These are phyloP conservation scores for Lasaia peninsularis DNA, from an alignment of 1,140 invertebrate genomes.

Conservation along the genomic window DNA sequence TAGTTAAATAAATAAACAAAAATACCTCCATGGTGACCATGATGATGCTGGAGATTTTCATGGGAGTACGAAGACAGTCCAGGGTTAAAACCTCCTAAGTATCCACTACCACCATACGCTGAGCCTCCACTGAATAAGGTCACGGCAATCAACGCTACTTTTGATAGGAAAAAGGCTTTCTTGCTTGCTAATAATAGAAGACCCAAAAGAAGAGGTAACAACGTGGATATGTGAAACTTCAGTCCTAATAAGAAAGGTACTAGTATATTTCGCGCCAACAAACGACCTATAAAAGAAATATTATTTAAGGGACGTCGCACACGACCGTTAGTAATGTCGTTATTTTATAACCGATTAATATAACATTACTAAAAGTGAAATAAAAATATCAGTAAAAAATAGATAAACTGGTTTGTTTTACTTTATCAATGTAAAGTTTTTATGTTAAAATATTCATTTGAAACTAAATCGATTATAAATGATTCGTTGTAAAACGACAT, in stretches of 20 bases:
- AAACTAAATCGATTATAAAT: no score
- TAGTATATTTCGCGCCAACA: slow-evolving; percentile 82
- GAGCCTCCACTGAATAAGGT: slow-evolving; percentile 80
- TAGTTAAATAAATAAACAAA: slow-evolving; percentile 7
- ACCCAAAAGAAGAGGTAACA: slow-evolving; percentile 84
- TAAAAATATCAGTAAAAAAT: no score
- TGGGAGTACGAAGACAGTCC: slow-evolving; percentile 47
- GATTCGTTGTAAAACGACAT: no score
- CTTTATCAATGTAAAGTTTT: no score
- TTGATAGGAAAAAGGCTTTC: slow-evolving; percentile 84
- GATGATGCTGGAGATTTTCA: slow-evolving; percentile 44
- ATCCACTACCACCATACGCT: slow-evolving; percentile 37
- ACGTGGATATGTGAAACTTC: slow-evolving; percentile 85
- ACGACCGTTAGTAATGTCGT: background rate
- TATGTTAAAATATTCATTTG: no score
- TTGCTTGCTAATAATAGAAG: slow-evolving; percentile 83
- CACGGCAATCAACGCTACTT: slow-evolving; percentile 83
- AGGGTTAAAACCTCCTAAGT: slow-evolving; percentile 38
- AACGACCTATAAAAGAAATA: slow-evolving; percentile 79
- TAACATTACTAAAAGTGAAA: no score
- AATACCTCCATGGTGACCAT: slow-evolving; percentile 53
- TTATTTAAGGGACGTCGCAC: background rate
- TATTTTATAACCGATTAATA: no score
- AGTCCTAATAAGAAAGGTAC: slow-evolving; percentile 85
- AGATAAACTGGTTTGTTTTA: no score